Evolutionary conservation across 2,113 vertebrate species (phyloP).

Genomic region (Thymallus thymallus): DNA sequence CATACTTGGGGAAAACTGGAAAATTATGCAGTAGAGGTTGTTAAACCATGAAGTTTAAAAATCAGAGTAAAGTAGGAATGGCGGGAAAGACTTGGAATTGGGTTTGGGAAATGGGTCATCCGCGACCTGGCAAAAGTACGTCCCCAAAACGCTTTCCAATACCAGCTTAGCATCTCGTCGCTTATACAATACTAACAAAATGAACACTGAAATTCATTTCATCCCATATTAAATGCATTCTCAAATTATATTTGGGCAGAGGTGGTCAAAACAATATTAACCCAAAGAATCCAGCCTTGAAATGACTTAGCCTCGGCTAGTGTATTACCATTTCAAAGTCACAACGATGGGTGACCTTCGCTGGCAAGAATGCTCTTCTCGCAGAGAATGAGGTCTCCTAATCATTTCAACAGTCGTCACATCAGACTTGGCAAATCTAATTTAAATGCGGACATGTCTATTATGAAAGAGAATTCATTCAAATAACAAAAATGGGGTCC

Average conservation of each 20-base stretch:
- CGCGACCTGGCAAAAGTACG: no score
- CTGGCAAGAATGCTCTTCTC: conserved; percentile 39
- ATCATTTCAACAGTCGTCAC: conserved; percentile 11
- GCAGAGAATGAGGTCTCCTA: conserved; percentile 6
- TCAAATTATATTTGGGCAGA: neutral
- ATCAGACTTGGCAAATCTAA: no score
- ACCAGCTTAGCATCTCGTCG: neutral
- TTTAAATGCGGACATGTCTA: no score
- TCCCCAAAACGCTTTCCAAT: neutral
- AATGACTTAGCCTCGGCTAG: conserved; percentile 24
- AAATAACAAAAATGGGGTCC: no score
- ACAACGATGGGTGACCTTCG: conserved; percentile 29
- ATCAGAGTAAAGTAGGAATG: neutral
- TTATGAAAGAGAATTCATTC: no score
- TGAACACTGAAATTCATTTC: neutral
- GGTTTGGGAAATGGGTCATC: neutral
- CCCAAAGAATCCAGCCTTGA: conserved; percentile 5
- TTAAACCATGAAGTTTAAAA: neutral
- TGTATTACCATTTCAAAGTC: conserved; percentile 21
- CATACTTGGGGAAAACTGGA: neutral
- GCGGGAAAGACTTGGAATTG: neutral
- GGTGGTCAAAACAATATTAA: conserved; percentile 1
- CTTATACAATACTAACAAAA: neutral
- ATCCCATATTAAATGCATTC: neutral
- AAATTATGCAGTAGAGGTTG: neutral